Percentiles rank a stretch among this genome's conserved stretches.
These are phyloP conservation scores for Petroica traversi DNA, from an alignment of 2,113 vertebrate genomes.

Conservation along the genomic window DNA sequence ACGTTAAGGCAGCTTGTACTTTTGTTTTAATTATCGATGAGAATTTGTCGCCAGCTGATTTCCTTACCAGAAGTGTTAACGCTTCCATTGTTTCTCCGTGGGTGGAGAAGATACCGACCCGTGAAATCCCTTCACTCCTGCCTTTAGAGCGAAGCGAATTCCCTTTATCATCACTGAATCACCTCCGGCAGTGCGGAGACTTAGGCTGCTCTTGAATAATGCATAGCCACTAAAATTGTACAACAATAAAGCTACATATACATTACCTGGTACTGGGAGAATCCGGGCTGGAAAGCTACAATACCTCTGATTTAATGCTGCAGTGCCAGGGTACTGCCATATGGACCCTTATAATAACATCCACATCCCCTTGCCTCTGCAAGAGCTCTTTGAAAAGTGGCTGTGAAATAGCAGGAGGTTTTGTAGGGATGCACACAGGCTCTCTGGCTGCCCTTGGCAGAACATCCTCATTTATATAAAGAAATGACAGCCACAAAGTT, in stretches of 20 bases:
- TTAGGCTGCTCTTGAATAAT: constrained; percentile 29
- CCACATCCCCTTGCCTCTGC: constrained; percentile 5
- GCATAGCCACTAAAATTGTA: constrained; percentile 11
- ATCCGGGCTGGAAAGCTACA: constrained; percentile 8
- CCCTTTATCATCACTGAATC: constrained; percentile 27
- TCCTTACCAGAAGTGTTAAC: not conserved
- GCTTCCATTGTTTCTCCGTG: not conserved
- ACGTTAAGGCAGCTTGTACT: not conserved
- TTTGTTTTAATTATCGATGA: not conserved
- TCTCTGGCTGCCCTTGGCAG: constrained; percentile 42
- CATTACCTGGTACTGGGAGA: not conserved
- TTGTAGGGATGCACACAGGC: not conserved
- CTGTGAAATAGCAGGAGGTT: constrained; percentile 26
- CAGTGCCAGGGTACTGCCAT: not conserved
- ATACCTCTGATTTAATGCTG: constrained; percentile 14
- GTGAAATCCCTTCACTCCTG: not conserved
- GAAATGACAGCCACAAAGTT: constrained; percentile 44
- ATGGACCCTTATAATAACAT: constrained; percentile 21
- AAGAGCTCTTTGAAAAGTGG: constrained; percentile 3
- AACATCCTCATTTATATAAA: constrained; percentile 36
- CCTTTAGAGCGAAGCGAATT: not conserved
- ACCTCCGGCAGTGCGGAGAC: not conserved
- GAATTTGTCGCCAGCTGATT: not conserved
- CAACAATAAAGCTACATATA: constrained; percentile 29
- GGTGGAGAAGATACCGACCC: not conserved